A percentile compares a stretch with the other conserved stretches of the same genome.
These are phyloP conservation scores for Dasypolia templi DNA, from an alignment of 2,888 invertebrate species.

Conservation along the genomic window DNA sequence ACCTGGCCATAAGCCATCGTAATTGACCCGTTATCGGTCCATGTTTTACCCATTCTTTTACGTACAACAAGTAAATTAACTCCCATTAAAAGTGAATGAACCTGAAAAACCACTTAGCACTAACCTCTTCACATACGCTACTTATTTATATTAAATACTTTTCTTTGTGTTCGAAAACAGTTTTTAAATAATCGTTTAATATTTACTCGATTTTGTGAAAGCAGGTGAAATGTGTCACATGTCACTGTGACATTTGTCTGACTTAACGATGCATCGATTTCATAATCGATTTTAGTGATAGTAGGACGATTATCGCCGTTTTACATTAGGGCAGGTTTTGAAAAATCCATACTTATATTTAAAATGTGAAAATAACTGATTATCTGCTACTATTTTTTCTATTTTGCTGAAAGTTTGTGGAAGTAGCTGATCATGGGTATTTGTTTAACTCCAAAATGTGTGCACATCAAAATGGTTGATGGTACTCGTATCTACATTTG, in stretches of 20 bases:
- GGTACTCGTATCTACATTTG: background rate
- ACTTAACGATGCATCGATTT: constrained; percentile 45
- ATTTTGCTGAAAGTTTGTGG: background rate
- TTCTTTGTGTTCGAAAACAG: constrained; percentile 45
- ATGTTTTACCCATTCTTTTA: constrained; percentile 12
- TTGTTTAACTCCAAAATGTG: background rate
- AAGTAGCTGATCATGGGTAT: background rate
- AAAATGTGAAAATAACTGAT: too few species aligned
- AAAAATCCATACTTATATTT: background rate
- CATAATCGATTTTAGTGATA: constrained; percentile 41
- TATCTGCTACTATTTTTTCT: too few species aligned
- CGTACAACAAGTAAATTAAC: constrained; percentile 49
- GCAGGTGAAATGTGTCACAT: constrained; percentile 50
- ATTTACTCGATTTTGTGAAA: constrained; percentile 42
- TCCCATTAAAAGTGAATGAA: constrained; percentile 33
- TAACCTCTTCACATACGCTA: constrained; percentile 36
- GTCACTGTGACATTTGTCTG: constrained; percentile 53
- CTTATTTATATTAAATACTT: constrained; percentile 44
- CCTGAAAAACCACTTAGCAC: constrained; percentile 38
- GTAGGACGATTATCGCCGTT: background rate
- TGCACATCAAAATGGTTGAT: too few species aligned
- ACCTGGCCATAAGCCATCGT: constrained; percentile 33
- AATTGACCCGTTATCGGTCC: constrained; percentile 9
- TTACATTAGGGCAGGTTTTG: constrained; percentile 13
- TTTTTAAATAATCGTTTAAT: constrained; percentile 41